Percentiles rank a stretch among this genome's conserved stretches.
Evolutionary conservation across 2,797 vertebrate species (phyloP).

Genomic region (Ptychadena robeensis): DNA sequence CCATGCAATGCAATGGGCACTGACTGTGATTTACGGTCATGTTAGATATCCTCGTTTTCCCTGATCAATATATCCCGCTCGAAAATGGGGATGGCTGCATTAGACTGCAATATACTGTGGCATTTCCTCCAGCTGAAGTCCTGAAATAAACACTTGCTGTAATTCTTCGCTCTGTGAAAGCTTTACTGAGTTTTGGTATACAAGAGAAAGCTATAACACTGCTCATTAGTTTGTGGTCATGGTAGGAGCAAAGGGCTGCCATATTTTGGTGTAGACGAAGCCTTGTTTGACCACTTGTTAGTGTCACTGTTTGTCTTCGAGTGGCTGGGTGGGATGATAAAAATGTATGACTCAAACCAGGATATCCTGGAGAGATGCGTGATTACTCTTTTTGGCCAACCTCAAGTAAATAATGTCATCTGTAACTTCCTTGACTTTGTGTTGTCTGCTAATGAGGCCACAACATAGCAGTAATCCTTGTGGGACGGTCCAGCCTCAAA

Average conservation of each 20-base stretch:
- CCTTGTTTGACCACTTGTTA: background rate
- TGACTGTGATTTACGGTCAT: too few relatives aligned
- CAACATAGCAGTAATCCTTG: background rate
- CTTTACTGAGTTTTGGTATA: background rate
- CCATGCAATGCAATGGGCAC: too few relatives aligned
- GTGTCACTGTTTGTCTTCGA: conserved; percentile 2
- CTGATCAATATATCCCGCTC: too few relatives aligned
- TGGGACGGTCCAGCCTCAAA: background rate
- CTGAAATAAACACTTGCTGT: too few relatives aligned
- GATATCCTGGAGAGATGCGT: conserved; percentile 71
- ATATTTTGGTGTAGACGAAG: background rate
- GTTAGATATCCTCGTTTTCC: too few relatives aligned
- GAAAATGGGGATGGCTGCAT: too few relatives aligned
- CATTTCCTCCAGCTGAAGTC: too few relatives aligned
- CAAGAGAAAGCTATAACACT: background rate
- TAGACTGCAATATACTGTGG: too few relatives aligned
- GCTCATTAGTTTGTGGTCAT: background rate
- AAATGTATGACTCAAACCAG: conserved; percentile 63
- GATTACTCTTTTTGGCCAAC: background rate
- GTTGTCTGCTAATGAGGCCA: background rate
- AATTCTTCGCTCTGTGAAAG: background rate
- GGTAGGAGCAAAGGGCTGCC: background rate
- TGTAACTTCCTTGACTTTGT: background rate
- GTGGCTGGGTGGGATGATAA: background rate
- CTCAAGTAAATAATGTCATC: conserved; percentile 32